These are phyloP conservation scores for Allobates femoralis DNA, from an alignment of 2,797 vertebrate genomes.

Conservation along the genomic window DNA sequence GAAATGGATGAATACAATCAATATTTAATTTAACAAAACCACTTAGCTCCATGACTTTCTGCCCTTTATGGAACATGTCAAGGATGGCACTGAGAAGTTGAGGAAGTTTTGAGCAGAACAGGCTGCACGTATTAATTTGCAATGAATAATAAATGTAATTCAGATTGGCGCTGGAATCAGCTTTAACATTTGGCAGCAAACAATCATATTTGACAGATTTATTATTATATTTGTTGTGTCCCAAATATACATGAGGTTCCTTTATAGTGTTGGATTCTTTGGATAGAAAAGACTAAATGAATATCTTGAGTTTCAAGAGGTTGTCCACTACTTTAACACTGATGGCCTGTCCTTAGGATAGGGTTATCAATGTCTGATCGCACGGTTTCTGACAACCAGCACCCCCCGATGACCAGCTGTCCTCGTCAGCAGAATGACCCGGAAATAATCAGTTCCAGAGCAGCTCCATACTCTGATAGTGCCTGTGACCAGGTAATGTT, in stretches of 20 bases:
- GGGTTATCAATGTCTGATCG: too few relatives aligned
- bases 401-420: too few relatives aligned
- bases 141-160: conserved; percentile 27
- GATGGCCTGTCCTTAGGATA: too few relatives aligned
- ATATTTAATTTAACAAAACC: conserved; percentile 45
- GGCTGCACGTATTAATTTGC: not conserved
- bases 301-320: not conserved
- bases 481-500: too few relatives aligned
- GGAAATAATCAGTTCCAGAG: too few relatives aligned
- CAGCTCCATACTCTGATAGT: too few relatives aligned
- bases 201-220: not conserved
- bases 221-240: not conserved
- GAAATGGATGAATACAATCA: conserved; percentile 34
- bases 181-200: not conserved
- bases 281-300: not conserved
- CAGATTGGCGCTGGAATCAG: not conserved
- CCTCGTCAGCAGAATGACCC: too few relatives aligned
- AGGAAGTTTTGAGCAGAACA: not conserved
- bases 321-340: too few relatives aligned
- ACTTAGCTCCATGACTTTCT: conserved; percentile 23
- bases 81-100: not conserved
- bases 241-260: not conserved
- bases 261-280: not conserved
- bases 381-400: too few relatives aligned
- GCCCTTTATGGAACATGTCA: conserved; percentile 22